These are phyloP conservation scores for Acleris emargana DNA, from an alignment of 2,888 invertebrate genomes.

Conservation along the genomic window DNA sequence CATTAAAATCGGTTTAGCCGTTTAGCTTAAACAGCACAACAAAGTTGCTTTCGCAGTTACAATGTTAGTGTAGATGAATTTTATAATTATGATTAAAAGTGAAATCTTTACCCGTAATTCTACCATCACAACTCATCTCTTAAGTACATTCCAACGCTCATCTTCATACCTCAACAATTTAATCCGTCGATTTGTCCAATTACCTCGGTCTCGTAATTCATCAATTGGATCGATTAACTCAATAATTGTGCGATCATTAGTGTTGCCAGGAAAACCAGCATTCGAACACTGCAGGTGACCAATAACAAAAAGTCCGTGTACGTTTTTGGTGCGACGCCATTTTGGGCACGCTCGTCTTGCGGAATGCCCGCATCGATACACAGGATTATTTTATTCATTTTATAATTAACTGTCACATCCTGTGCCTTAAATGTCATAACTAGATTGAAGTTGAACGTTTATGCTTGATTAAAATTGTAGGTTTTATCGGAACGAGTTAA, in stretches of 20 bases:
- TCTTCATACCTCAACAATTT: conserved; percentile 5
- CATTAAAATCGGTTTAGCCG: too few species aligned
- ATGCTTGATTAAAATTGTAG: conserved; percentile 2
- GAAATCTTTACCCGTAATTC: neutral
- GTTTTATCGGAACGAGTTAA: neutral
- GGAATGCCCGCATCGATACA: conserved; percentile 14
- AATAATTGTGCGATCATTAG: conserved; percentile 28
- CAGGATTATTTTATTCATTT: conserved; percentile 37
- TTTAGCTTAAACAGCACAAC: too few species aligned
- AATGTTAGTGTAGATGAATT: too few species aligned
- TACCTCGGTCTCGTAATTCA: conserved; percentile 19
- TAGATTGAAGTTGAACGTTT: conserved; percentile 16
- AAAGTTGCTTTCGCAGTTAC: too few species aligned
- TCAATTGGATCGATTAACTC: conserved; percentile 32
- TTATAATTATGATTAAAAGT: too few species aligned
- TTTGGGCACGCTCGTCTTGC: conserved; percentile 41
- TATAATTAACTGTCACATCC: conserved; percentile 61
- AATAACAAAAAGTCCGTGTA: conserved; percentile 51
- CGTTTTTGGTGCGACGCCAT: conserved; percentile 51
- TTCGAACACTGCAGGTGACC: conserved; percentile 53
- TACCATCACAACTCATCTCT: neutral
- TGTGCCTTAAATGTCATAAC: conserved; percentile 40
- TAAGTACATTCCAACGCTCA: neutral
- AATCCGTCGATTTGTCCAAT: conserved; percentile 32
- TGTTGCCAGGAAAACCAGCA: conserved; percentile 18